Percentiles rank a stretch among this genome's conserved stretches.
Conservation (phyloP, 2,797 vertebrate genomes). For the Girardinus metallicus region DNA sequence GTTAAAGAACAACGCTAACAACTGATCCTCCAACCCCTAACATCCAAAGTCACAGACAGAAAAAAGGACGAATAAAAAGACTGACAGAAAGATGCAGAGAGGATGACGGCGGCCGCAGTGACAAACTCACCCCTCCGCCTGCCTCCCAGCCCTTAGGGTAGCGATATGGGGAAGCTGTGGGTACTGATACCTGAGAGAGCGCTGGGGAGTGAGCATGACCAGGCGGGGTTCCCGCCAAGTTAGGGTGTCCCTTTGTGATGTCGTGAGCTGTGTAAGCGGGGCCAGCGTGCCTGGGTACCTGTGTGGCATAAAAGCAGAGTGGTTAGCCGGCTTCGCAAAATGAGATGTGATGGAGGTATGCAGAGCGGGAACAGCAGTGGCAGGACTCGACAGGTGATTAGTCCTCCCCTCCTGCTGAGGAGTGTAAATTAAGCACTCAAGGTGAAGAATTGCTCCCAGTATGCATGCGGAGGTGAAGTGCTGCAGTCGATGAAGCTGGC, state of each 20-base stretch:
- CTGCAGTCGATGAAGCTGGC: constrained; percentile 37
- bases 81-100: constrained; percentile 37
- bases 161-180: constrained; percentile 80
- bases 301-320: constrained; percentile 72
- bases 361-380: constrained; percentile 11
- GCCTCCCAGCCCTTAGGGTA: constrained; percentile 83
- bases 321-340: constrained; percentile 20
- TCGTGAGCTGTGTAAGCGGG: constrained; percentile 92
- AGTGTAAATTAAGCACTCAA: constrained; percentile 60
- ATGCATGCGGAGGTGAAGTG: constrained; percentile 52
- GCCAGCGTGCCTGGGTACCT: constrained; percentile 93
- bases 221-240: constrained; percentile 91
- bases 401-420: constrained; percentile 45
- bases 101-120: constrained; percentile 47
- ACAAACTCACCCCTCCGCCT: constrained; percentile 79
- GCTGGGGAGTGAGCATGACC: constrained; percentile 93
- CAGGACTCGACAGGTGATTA: constrained; percentile 60
- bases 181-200: constrained; percentile 93
- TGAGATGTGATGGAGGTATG: constrained; percentile 11
- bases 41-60: neutral
- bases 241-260: constrained; percentile 95
- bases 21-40: neutral
- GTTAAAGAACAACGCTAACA: neutral
- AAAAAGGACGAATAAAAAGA: constrained; percentile 37
- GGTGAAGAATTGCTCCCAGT: constrained; percentile 47